Evolutionary conservation across 1,140 invertebrate genomes (phyloP), one percentile per base, ranked within the genome.

Genomic region (Drosophila arizonae): DNA sequence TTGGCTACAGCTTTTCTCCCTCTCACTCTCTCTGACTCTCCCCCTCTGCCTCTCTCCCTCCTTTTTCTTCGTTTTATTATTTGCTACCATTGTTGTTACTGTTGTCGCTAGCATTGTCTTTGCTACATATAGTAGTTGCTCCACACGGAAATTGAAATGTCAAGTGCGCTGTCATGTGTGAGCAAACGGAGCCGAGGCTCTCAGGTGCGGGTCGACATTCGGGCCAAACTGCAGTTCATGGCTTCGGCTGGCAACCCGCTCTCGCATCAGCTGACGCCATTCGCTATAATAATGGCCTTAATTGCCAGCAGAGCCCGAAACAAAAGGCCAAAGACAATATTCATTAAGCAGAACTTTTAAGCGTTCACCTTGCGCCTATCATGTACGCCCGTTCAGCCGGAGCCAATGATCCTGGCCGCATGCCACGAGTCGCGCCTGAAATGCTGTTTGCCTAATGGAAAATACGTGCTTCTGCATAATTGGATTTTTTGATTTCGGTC

Each of bases 71-170:
- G 21, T 63, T 66, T 33, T 69, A 24, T 48, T 73, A 61, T 41
- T 30, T 45, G 41, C 39, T 48, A 56, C 56, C 39, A 46, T 61
- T 76, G 58, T 68, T 60, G 51, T 36, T 76, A 33, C 33, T 74
- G 63, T 57, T 74, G 63, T 52, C 71, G 69, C 46, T 60, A 21
- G 9, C 57, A 69, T 61, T 69, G 66, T 60, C 56, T 77, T 55
- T 75, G 48, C 69, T 77, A 63, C 62, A 62, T 17, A 17, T 17
- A 75, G 79, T 77, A 79, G 56, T 60, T 73, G 76, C 63, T 72
- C 62, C 71, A 81, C 77, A 63, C 80, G 80, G 79, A 82, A 82
- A 82, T 82, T 82, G 79, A 82, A 82, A 82, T 82, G 80, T 82
- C 79, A 82, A 82, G 79, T 82, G 76, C 75, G 72, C 63, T 78